Base-by-base conservation (phyloP, 37 sponge, comb jelly and placozoan species). In the Aphrocallistes beatrix region DNA sequence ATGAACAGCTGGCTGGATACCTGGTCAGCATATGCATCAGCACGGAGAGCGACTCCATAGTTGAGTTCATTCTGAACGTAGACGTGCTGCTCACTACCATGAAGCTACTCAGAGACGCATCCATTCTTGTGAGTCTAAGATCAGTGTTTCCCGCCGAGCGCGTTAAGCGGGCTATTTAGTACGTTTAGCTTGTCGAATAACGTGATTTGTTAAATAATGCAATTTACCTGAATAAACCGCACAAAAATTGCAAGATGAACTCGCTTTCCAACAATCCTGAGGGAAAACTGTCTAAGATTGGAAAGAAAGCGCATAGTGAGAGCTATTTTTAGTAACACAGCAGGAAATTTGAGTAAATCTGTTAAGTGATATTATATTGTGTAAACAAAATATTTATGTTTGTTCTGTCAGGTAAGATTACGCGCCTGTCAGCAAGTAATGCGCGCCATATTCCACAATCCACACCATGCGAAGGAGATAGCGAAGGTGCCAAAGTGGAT, bases 391-490 rank as follows among this genome's bases (percentile, higher is more conserved):
- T 48, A 48, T 19, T 13, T 82, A 82, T 19, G 9, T 82, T 36
- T 82, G 38, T 82, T 25, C 38, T 23, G 37, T 39, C 45, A 84
- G 48, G 47, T 38, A 30, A 39, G 47, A 39, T 9, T 45, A 38
- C 30, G 81, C 9, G 23, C 81, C 23, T 13, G 13, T 45, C 34
- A 38, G 28, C 84, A 88, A 81, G 39, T 84, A 42, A 81, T 89
- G 82, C 85, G 90, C n/a, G 83, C 91, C 21, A 86, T 93, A 23
- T 87, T 91, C 83, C 83, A 86, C 81, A 89, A 88, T 9, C 90
- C 94, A 34, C 25, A 69, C 47, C 91, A 93, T 38, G 84, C 86
- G 34, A 36, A 16, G 10, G 85, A 87, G 38, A 86, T 93, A 36
- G 38, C 82, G 0, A 23, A 36, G 38, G 38, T 38, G 37, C 90